Percentiles rank a stretch among this genome's conserved stretches.
These are phyloP conservation scores for Myopa tessellatipennis DNA, from an alignment of 2,888 invertebrate species.

Conservation along the genomic window DNA sequence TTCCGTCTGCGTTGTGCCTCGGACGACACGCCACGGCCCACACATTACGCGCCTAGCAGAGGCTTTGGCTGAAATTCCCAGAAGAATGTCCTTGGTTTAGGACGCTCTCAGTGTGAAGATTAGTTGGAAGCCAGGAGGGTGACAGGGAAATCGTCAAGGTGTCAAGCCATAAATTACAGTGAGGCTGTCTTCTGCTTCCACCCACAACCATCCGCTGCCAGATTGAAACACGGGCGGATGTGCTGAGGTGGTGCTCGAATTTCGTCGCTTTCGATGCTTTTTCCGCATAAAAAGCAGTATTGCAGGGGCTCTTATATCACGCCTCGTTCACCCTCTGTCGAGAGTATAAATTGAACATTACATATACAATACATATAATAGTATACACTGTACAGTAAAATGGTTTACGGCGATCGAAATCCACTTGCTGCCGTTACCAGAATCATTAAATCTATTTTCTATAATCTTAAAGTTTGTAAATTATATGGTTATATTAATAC, in stretches of 20 bases:
- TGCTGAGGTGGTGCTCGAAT: too few relatives aligned
- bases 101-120: not conserved
- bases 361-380: too few relatives aligned
- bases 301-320: not conserved
- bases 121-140: slow-evolving; percentile 17
- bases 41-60: slow-evolving; percentile 20
- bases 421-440: too few relatives aligned
- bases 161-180: slow-evolving; percentile 63
- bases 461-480: too few relatives aligned
- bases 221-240: too few relatives aligned
- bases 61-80: slow-evolving; percentile 32
- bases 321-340: too few relatives aligned
- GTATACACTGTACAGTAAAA: too few relatives aligned
- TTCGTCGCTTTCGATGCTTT: slow-evolving; percentile 42
- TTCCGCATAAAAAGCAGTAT: slow-evolving; percentile 49
- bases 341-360: too few relatives aligned
- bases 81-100: not conserved
- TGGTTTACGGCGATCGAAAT: too few relatives aligned
- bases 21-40: not conserved
- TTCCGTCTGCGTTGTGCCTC: not conserved
- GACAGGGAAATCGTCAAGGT: slow-evolving; percentile 55
- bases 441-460: too few relatives aligned
- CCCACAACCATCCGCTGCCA: slow-evolving; percentile 48
- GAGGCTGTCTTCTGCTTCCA: slow-evolving; percentile 62
- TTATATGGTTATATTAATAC: too few relatives aligned